phyloP scores from a whole-genome alignment of 2,888 invertebrate genomes.

The Callinectes sapidus region DNA sequence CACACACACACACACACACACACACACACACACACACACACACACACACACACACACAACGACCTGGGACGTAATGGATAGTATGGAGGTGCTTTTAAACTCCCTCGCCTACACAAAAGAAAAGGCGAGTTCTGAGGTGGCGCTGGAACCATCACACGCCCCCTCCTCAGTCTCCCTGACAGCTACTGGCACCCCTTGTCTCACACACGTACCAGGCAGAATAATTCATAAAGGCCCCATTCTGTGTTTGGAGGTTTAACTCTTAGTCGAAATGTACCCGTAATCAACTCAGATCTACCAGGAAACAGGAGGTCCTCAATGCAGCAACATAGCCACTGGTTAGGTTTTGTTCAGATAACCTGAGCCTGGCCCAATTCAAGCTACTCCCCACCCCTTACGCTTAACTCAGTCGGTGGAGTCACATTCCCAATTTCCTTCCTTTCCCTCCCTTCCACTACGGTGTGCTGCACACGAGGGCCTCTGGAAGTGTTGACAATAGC shows the following conservation, averaged over 20 bases:
- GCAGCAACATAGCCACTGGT: neutral
- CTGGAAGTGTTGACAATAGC: neutral
- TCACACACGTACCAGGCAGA: constrained; percentile 1
- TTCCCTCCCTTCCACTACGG: neutral
- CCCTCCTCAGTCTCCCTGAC: constrained; percentile 14
- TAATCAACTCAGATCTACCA: neutral
- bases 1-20: neutral
- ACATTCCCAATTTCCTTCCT: neutral
- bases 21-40: neutral
- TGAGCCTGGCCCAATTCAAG: neutral
- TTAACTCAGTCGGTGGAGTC: neutral
- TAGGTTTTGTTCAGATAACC: neutral
- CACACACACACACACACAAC: neutral
- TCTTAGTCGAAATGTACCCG: neutral
- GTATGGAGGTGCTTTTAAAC: neutral
- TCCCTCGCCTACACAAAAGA: constrained; percentile 10
- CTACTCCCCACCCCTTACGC: neutral
- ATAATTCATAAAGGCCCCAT: neutral
- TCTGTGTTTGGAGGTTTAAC: neutral
- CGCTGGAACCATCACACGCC: neutral
- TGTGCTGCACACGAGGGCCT: neutral
- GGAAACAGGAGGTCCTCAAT: neutral
- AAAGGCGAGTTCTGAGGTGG: neutral
- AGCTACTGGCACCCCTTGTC: neutral
- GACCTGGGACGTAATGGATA: neutral